Conservation (phyloP, 2,113 vertebrate genomes). For the Glaucidium brasilianum region DNA sequence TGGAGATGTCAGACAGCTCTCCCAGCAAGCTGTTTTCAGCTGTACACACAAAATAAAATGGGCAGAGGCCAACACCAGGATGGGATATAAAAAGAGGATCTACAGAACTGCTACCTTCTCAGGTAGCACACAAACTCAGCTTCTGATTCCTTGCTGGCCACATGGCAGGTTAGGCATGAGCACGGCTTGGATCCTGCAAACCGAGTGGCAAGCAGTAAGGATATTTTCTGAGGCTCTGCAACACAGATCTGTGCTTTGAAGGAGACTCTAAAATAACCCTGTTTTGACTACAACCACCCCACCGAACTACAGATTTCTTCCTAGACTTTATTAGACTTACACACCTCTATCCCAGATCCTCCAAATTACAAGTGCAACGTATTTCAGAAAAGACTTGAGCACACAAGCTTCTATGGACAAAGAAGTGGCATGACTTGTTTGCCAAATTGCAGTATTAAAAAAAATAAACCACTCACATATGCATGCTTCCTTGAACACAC, state of each 20-base stretch:
- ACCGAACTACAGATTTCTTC: neutral
- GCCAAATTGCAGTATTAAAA: neutral
- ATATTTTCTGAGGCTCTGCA: neutral
- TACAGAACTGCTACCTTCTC: neutral
- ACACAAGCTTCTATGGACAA: neutral
- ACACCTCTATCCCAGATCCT: neutral
- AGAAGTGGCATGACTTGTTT: neutral
- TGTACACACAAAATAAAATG: neutral
- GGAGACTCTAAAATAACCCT: neutral
- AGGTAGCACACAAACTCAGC: neutral
- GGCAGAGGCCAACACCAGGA: neutral
- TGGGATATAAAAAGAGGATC: neutral
- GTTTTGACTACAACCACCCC: neutral
- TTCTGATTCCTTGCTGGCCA: neutral
- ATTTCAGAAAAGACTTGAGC: neutral
- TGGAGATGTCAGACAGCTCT: neutral
- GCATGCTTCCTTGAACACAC: neutral
- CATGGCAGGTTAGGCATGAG: neutral
- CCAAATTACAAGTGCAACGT: neutral
- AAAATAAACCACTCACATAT: neutral
- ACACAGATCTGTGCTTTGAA: neutral
- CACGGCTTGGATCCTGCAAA: neutral
- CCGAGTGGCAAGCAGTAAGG: rapidly evolving
- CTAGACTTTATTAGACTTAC: neutral
- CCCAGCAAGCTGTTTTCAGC: neutral